Evolutionary conservation across 2,113 vertebrate species (phyloP).

Genomic region (Propithecus coquereli): DNA sequence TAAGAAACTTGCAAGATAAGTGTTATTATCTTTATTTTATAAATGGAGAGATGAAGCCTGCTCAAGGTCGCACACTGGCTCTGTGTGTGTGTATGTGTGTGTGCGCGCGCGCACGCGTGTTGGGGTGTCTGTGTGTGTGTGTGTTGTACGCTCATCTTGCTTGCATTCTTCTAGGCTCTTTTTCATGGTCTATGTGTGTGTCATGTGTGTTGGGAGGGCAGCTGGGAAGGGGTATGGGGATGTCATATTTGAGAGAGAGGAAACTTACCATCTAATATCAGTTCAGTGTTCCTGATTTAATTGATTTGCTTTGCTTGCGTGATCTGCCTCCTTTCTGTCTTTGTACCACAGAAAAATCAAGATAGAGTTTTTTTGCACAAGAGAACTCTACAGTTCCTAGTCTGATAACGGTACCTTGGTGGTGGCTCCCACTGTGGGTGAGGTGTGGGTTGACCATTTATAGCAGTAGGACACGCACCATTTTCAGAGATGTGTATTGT

Average conservation of each 20-base stretch:
- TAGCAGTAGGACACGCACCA: fast-evolving
- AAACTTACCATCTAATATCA: neutral
- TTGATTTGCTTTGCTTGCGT: neutral
- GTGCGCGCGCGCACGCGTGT: neutral
- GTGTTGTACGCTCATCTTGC: neutral
- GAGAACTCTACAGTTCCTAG: neutral
- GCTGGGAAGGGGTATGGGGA: neutral
- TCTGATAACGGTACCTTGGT: neutral
- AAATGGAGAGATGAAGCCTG: neutral
- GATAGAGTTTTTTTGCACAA: neutral
- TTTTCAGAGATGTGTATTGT: neutral
- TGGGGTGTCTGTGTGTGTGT: no score
- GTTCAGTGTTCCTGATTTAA: neutral
- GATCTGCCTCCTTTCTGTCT: neutral
- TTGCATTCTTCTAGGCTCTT: neutral
- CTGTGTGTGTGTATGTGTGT: neutral
- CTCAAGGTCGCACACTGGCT: neutral
- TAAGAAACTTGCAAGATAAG: neutral
- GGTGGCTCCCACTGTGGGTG: neutral
- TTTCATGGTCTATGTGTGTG: neutral
- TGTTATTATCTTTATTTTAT: neutral
- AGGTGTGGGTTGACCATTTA: neutral
- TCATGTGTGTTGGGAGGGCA: neutral
- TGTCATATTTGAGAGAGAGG: neutral
- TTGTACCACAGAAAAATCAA: neutral